Conservation (phyloP, 2,888 invertebrate species). For the Atrina japonica region DNA sequence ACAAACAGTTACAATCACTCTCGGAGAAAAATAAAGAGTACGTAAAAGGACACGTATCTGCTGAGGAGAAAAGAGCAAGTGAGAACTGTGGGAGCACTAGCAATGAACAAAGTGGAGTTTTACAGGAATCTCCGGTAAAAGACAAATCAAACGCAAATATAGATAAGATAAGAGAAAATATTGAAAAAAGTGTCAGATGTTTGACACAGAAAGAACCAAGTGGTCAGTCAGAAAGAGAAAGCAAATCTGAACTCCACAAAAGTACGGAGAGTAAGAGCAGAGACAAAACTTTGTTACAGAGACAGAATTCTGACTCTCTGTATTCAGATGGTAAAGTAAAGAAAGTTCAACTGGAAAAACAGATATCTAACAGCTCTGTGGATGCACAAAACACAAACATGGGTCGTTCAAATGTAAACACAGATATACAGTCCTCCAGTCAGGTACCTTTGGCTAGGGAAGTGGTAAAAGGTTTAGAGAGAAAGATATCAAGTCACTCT, state of each 20-base stretch:
- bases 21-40: constrained; percentile 57
- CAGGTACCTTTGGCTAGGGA: no score
- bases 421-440: neutral
- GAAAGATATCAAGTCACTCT: neutral
- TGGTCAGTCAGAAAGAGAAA: neutral
- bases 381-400: constrained; percentile 2
- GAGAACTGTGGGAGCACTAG: neutral
- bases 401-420: neutral
- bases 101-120: neutral
- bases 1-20: constrained; percentile 53
- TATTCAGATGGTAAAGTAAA: no score
- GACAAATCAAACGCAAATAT: constrained; percentile 12
- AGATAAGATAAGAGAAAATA: constrained; percentile 47
- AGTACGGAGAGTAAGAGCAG: neutral
- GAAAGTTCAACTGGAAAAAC: no score
- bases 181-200: constrained; percentile 56
- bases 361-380: no score
- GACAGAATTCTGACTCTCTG: no score
- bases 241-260: neutral
- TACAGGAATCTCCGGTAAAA: neutral
- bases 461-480: neutral
- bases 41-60: constrained; percentile 54
- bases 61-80: neutral
- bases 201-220: constrained; percentile 1
- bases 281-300: no score